A percentile compares a stretch with the other conserved stretches of the same genome.
Evolutionary conservation across 2,113 vertebrate genomes (phyloP).

Genomic region (Oncorhynchus kisutch): DNA sequence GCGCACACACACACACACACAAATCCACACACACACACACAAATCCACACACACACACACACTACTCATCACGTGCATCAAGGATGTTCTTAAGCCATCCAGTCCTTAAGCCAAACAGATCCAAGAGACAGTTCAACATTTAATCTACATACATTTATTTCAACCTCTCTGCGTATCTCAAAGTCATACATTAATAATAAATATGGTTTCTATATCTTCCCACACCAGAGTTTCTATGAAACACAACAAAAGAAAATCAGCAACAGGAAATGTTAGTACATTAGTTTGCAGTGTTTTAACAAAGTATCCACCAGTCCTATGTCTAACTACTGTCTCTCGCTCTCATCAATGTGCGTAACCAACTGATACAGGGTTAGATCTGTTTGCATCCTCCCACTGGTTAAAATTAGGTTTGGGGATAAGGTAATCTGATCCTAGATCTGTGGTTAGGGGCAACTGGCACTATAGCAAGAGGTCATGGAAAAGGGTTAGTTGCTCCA

Average conservation of each 20-base stretch:
- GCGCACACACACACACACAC: constrained; percentile 19
- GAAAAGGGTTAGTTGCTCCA: too few relatives aligned
- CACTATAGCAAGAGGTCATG: too few relatives aligned
- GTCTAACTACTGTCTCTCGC: neutral
- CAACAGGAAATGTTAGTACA: neutral
- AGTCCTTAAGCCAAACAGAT: constrained; percentile 32
- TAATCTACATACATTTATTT: constrained; percentile 53
- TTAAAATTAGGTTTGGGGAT: too few relatives aligned
- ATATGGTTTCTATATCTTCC: constrained; percentile 22
- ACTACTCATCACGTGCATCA: constrained; percentile 9
- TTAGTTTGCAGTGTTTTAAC: neutral
- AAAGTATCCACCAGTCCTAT: neutral
- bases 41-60: constrained; percentile 13
- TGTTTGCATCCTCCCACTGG: too few relatives aligned
- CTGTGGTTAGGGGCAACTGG: too few relatives aligned
- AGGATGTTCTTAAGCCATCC: neutral
- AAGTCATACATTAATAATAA: constrained; percentile 42
- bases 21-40: constrained; percentile 14
- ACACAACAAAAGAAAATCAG: neutral
- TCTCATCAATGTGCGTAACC: neutral
- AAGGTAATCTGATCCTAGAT: too few relatives aligned
- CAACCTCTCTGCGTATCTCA: constrained; percentile 13
- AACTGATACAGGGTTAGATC: too few relatives aligned
- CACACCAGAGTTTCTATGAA: constrained; percentile 17
- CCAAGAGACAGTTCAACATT: constrained; percentile 33